Evolutionary conservation across 2,113 vertebrate species (phyloP).

Genomic region (Melanerpes aurifrons): DNA sequence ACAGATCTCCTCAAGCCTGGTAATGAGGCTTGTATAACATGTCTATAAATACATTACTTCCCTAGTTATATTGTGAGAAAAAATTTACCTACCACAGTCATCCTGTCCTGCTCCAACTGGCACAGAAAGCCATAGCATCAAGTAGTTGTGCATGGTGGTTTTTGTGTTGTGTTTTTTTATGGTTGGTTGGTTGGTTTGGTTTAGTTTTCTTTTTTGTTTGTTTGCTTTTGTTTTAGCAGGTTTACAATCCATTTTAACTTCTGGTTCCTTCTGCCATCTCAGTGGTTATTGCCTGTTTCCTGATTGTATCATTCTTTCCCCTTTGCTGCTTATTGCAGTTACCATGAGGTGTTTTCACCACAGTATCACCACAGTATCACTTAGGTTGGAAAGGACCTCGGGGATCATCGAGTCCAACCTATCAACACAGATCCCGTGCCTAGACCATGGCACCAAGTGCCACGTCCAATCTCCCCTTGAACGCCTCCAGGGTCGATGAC

Average conservation of each 20-base stretch:
- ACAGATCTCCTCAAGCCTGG: neutral
- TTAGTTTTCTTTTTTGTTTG: no score
- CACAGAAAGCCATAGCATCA: neutral
- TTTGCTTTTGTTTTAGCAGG: neutral
- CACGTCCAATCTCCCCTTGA: no score
- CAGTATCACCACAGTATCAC: no score
- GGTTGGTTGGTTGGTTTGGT: no score
- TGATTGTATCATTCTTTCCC: neutral
- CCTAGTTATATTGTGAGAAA: neutral
- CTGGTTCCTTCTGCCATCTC: neutral
- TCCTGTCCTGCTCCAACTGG: neutral
- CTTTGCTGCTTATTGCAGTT: neutral
- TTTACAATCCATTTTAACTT: neutral
- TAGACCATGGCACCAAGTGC: no score
- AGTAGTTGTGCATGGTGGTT: neutral
- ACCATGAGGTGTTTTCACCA: neutral
- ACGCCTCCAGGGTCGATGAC: no score
- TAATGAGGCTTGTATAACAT: neutral
- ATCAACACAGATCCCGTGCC: no score
- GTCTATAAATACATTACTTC: neutral
- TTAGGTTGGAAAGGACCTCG: no score
- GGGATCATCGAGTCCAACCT: no score
- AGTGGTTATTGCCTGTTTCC: slow-evolving; percentile 12
- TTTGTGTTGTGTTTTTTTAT: no score
- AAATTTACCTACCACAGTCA: neutral